These are phyloP conservation scores for Gymnothorax reevesii DNA, from an alignment of 2,797 vertebrate genomes.

Conservation along the genomic window DNA sequence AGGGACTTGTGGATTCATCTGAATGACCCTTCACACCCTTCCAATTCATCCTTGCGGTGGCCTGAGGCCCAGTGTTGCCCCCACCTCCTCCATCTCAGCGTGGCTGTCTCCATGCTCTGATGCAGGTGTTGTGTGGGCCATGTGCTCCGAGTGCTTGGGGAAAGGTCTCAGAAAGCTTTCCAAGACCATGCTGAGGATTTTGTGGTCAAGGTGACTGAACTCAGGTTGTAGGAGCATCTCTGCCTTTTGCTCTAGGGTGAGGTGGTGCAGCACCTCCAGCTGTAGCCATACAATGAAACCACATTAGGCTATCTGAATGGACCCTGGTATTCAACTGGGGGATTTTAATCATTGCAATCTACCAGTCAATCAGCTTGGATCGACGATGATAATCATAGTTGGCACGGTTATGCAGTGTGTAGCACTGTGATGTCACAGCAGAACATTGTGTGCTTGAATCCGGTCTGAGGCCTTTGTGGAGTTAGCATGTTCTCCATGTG, in stretches of 20 bases:
- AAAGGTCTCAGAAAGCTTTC: slow-evolving; percentile 18
- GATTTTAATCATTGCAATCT: no score
- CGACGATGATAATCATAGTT: no score
- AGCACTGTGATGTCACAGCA: no score
- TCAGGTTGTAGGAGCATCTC: slow-evolving; percentile 29
- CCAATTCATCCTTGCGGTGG: no score
- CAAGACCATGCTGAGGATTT: neutral
- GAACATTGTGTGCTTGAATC: no score
- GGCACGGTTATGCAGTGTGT: no score
- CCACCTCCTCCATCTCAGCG: neutral
- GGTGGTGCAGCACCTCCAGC: slow-evolving; percentile 13
- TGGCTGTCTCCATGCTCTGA: no score
- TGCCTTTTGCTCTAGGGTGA: slow-evolving; percentile 38
- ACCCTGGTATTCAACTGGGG: neutral
- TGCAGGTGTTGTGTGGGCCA: neutral
- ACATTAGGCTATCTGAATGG: neutral
- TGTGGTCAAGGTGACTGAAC: neutral
- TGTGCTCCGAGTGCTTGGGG: neutral
- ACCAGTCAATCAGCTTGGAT: no score
- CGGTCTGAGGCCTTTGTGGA: no score
- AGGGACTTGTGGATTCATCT: neutral
- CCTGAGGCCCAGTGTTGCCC: neutral
- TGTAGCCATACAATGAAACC: slow-evolving; percentile 2
- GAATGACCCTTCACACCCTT: neutral
- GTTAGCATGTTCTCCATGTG: no score